phyloP scores from a whole-genome alignment of 2,888 invertebrate species.

The Automeris io region DNA sequence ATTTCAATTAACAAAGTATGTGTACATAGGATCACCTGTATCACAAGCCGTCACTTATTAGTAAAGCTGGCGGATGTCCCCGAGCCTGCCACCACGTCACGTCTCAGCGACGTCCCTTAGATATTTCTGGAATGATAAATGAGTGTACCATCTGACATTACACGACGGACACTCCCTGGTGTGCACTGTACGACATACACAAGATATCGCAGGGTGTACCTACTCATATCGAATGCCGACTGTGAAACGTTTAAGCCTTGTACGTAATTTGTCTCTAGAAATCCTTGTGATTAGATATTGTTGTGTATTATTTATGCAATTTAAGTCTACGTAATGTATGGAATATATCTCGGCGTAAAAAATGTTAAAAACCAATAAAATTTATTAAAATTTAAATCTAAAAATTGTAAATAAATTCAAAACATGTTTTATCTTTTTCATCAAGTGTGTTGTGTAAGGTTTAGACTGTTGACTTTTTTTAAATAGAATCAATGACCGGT shows the following conservation, averaged over 20 bases:
- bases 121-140: slow-evolving; percentile 55
- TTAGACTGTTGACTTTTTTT: too few species aligned
- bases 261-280: neutral
- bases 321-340: slow-evolving; percentile 4
- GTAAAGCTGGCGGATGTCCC: slow-evolving; percentile 35
- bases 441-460: too few species aligned
- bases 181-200: slow-evolving; percentile 17
- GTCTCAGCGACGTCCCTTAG: slow-evolving; percentile 32
- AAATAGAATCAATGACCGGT: too few species aligned
- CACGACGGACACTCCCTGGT: slow-evolving; percentile 29
- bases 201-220: neutral
- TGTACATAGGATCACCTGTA: slow-evolving; percentile 21
- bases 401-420: too few species aligned
- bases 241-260: neutral
- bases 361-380: too few species aligned
- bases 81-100: slow-evolving; percentile 20
- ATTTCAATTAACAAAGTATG: slow-evolving; percentile 34
- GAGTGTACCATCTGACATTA: slow-evolving; percentile 46
- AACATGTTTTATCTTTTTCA: too few species aligned
- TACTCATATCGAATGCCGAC: neutral
- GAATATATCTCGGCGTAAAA: slow-evolving; percentile 3
- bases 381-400: too few species aligned
- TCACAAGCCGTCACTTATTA: slow-evolving; percentile 25
- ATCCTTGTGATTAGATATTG: too few species aligned
- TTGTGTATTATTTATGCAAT: too few species aligned